phyloP scores from a whole-genome alignment of 2,797 vertebrate species.

The Pseudochromis fuscus region DNA sequence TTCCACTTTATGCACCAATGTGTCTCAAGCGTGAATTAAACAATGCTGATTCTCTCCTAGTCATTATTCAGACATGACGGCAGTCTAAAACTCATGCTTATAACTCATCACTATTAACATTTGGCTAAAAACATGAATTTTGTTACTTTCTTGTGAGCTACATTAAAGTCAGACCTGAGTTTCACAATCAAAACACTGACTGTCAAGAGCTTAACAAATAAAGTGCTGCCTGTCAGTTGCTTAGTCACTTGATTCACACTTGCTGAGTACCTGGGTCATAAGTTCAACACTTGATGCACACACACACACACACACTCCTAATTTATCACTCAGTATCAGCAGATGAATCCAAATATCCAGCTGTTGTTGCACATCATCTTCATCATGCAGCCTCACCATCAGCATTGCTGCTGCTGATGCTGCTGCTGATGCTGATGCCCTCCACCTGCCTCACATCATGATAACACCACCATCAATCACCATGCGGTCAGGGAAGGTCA shows the following conservation, averaged over 20 bases:
- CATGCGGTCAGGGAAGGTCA: conserved; percentile 34
- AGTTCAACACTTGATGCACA: conserved; percentile 48
- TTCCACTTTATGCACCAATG: conserved; percentile 23
- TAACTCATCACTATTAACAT: not conserved
- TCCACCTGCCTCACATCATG: conserved; percentile 39
- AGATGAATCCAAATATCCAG: conserved; percentile 41
- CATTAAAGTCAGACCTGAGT: not conserved
- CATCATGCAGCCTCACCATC: not conserved
- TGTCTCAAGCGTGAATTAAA: conserved; percentile 37
- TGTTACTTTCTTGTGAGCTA: not conserved
- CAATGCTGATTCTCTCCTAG: conserved; percentile 21
- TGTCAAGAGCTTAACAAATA: conserved; percentile 24
- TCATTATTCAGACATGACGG: conserved; percentile 32
- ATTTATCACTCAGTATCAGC: conserved; percentile 38
- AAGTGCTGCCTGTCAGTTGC: conserved; percentile 20
- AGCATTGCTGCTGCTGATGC: conserved; percentile 19
- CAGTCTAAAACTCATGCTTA: conserved; percentile 14
- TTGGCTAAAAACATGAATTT: not conserved
- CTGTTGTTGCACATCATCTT: conserved; percentile 45
- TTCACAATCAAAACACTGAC: conserved; percentile 5
- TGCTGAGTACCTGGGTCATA: conserved; percentile 33
- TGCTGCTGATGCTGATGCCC: too few species aligned
- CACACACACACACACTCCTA: conserved; percentile 26
- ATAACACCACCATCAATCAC: conserved; percentile 25
- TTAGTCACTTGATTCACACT: conserved; percentile 44